Percentiles rank a stretch among this genome's conserved stretches.
Evolutionary conservation across 2,888 invertebrate genomes (phyloP).

Genomic region (Spisula subtruncata): DNA sequence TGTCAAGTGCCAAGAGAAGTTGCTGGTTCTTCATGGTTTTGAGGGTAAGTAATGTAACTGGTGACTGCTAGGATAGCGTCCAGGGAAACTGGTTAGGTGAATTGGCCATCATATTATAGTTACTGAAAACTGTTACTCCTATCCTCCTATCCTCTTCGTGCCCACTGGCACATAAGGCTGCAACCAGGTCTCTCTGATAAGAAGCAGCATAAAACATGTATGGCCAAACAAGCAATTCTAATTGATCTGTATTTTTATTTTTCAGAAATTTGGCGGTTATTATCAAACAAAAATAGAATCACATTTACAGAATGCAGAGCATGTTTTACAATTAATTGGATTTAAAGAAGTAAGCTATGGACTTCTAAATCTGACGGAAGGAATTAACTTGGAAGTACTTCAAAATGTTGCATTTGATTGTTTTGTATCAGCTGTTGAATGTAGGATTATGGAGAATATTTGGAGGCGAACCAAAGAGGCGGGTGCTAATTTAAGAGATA

Average conservation of each 20-base stretch:
- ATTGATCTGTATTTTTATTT: constrained; percentile 33
- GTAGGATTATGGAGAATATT: constrained; percentile 69
- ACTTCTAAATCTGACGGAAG: constrained; percentile 55
- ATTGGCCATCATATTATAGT: too few relatives aligned
- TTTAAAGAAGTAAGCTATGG: constrained; percentile 66
- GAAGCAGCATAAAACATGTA: too few relatives aligned
- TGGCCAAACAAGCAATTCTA: too few relatives aligned
- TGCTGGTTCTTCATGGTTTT: too few relatives aligned
- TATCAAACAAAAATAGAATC: constrained; percentile 75
- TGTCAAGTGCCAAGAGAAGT: too few relatives aligned
- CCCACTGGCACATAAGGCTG: too few relatives aligned
- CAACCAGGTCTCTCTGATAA: too few relatives aligned
- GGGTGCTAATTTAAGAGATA: constrained; percentile 55
- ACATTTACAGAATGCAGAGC: constrained; percentile 71
- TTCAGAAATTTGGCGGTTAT: constrained; percentile 76
- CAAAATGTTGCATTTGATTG: constrained; percentile 77
- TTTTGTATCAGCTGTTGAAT: constrained; percentile 74
- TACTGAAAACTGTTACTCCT: too few relatives aligned
- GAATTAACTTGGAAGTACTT: constrained; percentile 53
- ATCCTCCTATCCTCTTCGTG: too few relatives aligned
- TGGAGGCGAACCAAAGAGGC: constrained; percentile 47
- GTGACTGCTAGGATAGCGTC: too few relatives aligned
- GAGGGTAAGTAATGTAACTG: too few relatives aligned
- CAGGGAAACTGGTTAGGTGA: too few relatives aligned
- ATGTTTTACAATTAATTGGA: constrained; percentile 72